Conservation (phyloP, 1,140 invertebrate genomes). For the Epicauta chinensis region DNA sequence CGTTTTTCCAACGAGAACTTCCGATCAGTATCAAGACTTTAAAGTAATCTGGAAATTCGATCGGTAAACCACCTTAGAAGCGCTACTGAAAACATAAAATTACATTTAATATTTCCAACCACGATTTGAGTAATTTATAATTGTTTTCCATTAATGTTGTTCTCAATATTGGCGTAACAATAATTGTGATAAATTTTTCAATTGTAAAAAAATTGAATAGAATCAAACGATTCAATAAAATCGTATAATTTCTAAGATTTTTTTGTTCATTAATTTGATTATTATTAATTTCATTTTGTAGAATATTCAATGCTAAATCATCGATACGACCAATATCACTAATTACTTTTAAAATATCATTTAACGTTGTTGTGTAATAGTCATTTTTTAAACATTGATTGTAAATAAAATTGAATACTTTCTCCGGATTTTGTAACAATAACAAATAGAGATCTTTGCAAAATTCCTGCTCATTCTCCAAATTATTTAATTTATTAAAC, state of each 20-base stretch:
- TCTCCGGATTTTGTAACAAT: conserved; percentile 29
- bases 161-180: conserved; percentile 19
- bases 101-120: conserved; percentile 25
- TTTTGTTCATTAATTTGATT: conserved; percentile 14
- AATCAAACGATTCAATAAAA: conserved; percentile 26
- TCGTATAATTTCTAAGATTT: conserved; percentile 26
- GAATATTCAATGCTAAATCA: conserved; percentile 20
- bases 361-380: conserved; percentile 23
- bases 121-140: conserved; percentile 19
- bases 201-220: conserved; percentile 15
- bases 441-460: conserved; percentile 29
- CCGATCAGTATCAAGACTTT: no score
- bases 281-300: conserved; percentile 22
- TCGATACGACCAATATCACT: conserved; percentile 30
- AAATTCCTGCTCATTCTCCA: conserved; percentile 16
- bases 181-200: conserved; percentile 18
- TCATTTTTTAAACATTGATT: conserved; percentile 29
- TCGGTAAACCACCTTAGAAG: neutral
- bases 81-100: conserved; percentile 11
- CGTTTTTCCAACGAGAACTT: no score
- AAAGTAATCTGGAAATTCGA: no score
- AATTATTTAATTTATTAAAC: conserved; percentile 32
- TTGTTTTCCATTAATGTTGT: conserved; percentile 7
- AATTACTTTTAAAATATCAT: conserved; percentile 17
- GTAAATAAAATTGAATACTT: conserved; percentile 26